Conservation (phyloP, 2,797 vertebrate genomes). For the Hippocampus kuda region DNA sequence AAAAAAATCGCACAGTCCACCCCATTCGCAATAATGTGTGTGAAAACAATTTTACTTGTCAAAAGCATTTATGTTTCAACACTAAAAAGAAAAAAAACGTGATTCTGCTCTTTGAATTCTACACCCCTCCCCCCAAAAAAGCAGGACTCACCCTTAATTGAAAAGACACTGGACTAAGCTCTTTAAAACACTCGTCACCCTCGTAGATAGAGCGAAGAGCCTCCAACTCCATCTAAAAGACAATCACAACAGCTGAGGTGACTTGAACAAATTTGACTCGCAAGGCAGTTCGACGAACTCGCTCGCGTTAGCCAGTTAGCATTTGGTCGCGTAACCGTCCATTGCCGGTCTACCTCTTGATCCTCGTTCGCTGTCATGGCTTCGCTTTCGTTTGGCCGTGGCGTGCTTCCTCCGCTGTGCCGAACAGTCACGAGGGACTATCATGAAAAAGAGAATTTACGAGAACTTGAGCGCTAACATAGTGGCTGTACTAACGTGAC, state of each 20-base stretch:
- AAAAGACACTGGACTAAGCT: constrained; percentile 82
- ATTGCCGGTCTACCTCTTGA: constrained; percentile 75
- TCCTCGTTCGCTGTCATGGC: constrained; percentile 89
- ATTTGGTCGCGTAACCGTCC: constrained; percentile 7
- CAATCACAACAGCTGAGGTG: background rate
- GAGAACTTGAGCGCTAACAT: background rate
- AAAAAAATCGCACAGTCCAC: too few relatives aligned
- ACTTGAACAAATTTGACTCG: background rate
- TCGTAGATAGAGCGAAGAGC: constrained; percentile 94
- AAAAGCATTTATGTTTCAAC: too few relatives aligned
- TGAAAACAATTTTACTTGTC: too few relatives aligned
- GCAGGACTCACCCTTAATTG: constrained; percentile 83
- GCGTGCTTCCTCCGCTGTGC: too few relatives aligned
- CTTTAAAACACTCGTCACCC: constrained; percentile 89
- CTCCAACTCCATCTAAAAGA: constrained; percentile 88
- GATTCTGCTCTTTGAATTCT: background rate
- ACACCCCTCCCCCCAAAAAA: background rate
- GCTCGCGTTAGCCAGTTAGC: constrained; percentile 1
- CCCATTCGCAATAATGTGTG: too few relatives aligned
- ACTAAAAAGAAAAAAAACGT: background rate
- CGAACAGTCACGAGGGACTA: background rate
- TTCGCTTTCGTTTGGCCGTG: background rate
- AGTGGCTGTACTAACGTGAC: background rate
- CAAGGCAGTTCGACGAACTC: background rate
- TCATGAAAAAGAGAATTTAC: background rate